Evolutionary conservation across 2,888 invertebrate species (phyloP).

Genomic region (Aspidiotus rigidus): DNA sequence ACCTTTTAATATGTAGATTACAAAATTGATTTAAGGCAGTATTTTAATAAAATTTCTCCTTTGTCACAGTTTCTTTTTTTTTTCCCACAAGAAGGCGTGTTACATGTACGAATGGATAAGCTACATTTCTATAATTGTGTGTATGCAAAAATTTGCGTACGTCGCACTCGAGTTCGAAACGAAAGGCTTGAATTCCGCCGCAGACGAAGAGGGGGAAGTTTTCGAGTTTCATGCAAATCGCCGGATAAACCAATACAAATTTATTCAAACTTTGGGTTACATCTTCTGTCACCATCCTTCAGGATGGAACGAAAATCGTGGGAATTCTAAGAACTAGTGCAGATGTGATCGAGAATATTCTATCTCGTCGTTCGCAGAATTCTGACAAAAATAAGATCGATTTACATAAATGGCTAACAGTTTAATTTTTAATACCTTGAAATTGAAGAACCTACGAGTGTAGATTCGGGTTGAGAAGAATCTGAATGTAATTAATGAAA

Average conservation of each 20-base stretch:
- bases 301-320: not conserved
- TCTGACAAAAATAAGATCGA: too few relatives aligned
- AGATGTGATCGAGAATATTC: slow-evolving; percentile 3
- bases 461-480: too few relatives aligned
- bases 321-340: slow-evolving; percentile 17
- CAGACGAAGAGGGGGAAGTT: not conserved
- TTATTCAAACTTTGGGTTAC: slow-evolving; percentile 20
- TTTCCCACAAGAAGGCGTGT: slow-evolving; percentile 18
- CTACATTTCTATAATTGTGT: slow-evolving; percentile 12
- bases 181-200: too few relatives aligned
- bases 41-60: slow-evolving; percentile 19
- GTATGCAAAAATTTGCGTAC: slow-evolving; percentile 17
- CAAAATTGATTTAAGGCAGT: slow-evolving; percentile 19
- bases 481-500: too few relatives aligned
- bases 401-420: too few relatives aligned
- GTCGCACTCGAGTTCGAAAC: not conserved
- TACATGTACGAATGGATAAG: slow-evolving; percentile 1
- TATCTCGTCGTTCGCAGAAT: too few relatives aligned
- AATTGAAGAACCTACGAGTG: too few relatives aligned
- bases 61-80: not conserved
- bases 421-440: too few relatives aligned
- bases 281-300: slow-evolving; percentile 9
- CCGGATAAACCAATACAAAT: slow-evolving; percentile 19
- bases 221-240: slow-evolving; percentile 9
- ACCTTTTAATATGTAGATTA: slow-evolving; percentile 26